Evolutionary conservation across 2,888 invertebrate species (phyloP), one percentile per base, ranked within the genome.

Genomic region (Chrysodeixis includens): DNA sequence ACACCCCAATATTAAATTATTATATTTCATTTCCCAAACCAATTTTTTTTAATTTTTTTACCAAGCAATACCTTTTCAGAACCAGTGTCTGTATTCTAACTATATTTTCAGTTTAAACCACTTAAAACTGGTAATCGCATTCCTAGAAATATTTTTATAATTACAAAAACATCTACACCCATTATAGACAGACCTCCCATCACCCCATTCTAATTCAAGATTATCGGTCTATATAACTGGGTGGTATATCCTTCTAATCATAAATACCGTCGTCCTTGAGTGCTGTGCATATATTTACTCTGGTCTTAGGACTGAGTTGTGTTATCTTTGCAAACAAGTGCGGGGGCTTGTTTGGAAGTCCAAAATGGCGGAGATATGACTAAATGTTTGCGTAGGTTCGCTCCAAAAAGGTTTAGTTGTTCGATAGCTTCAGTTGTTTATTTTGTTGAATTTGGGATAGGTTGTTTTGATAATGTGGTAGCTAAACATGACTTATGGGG

Each of bases 311-410:
- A 89, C 91, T 86, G 89, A 89, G 88, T 89, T 79, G 70, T 73
- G 93, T 93, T 93, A 92, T 93, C 93, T 88, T 87, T 90, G 88
- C 90, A 92, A 93, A 93, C 91, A 93, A 84, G 83, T 82, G 82
- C 81, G 84, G 83, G 83, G 75, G 79, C 79, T 87, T 88, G 84
- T 86, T 87, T 77, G 66, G 69, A 61, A 71, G 68, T 69, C 51
- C 68, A 78, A 80, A 72, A 82, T 82, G 78, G 77, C 78, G 76
- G 69, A 57, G 72, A 76, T 76, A 72, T 58, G 70, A 65, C 18
- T 62, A 44, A 66, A 82, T 78, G 72, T 82, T 82, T 82, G 69
- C 69, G 66, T 77, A 77, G 82, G 76, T 51, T 61, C 73, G 69
- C n/a, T 40, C 66, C 64, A 64, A 65, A 68, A 70, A 60, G 60